Evolutionary conservation across 2,113 vertebrate species (phyloP).

Genomic region (Motacilla tschutschensis): DNA sequence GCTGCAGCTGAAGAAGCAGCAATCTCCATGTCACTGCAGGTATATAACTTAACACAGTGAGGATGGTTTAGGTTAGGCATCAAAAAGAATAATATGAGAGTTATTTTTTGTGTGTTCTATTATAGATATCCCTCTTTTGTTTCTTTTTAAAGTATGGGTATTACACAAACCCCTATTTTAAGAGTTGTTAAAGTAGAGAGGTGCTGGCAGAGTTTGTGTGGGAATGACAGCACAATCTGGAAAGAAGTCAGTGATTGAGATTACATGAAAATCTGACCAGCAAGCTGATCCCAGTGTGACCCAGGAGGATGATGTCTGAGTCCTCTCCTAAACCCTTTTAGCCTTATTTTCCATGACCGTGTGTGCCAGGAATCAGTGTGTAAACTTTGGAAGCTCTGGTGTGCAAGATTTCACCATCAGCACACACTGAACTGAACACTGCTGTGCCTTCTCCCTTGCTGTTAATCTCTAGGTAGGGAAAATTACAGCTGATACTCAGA

Average conservation of each 20-base stretch:
- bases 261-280: background rate
- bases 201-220: background rate
- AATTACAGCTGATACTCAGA: background rate
- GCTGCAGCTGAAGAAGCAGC: background rate
- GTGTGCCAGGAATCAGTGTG: background rate
- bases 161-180: background rate
- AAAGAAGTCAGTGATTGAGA: background rate
- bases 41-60: accelerated
- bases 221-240: background rate
- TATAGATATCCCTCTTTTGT: too few relatives aligned
- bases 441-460: background rate
- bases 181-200: background rate
- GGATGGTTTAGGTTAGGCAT: background rate
- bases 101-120: background rate
- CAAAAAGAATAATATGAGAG: background rate
- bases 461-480: background rate
- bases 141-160: background rate
- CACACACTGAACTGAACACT: background rate
- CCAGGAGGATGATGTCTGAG: background rate
- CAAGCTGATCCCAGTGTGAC: background rate
- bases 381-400: background rate
- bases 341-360: background rate
- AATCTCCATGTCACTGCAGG: background rate
- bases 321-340: background rate
- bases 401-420: background rate